A percentile compares a stretch with the other conserved stretches of the same genome.
Evolutionary conservation across 92 coral and sea anemone genomes (phyloP).

Genomic region (Zoanthus sociatus): DNA sequence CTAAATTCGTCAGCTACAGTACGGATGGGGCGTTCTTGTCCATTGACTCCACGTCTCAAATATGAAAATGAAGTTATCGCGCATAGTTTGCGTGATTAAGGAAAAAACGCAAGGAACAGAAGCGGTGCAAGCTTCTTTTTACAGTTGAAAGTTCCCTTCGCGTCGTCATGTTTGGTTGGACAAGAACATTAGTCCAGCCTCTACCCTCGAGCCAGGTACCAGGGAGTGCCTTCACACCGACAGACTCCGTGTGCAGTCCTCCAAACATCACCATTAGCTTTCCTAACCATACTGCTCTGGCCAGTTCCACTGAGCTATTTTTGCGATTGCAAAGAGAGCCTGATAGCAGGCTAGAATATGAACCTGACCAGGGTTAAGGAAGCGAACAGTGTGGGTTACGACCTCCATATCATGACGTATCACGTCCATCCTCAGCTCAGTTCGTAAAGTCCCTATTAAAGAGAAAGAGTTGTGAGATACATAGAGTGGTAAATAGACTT

Average conservation of each 20-base stretch:
- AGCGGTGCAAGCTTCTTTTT: slow-evolving; percentile 29
- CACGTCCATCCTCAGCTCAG: slow-evolving; percentile 35
- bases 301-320: slow-evolving; percentile 66
- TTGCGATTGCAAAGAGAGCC: slow-evolving; percentile 55
- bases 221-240: not conserved
- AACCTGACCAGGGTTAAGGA: slow-evolving; percentile 16
- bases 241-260: slow-evolving; percentile 49
- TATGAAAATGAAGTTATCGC: slow-evolving; percentile 51
- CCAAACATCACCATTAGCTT: slow-evolving; percentile 67
- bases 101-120: slow-evolving; percentile 61
- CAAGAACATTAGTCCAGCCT: slow-evolving; percentile 21
- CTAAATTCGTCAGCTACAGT: slow-evolving; percentile 19
- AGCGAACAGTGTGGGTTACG: slow-evolving; percentile 52
- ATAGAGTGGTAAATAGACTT: slow-evolving; percentile 20
- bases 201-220: slow-evolving; percentile 1
- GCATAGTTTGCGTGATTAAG: slow-evolving; percentile 41
- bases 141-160: slow-evolving; percentile 48
- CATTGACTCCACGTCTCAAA: slow-evolving; percentile 15
- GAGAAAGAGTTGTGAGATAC: slow-evolving; percentile 39
- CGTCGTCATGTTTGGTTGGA: not conserved
- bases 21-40: not conserved
- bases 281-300: not conserved
- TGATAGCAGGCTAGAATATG: slow-evolving; percentile 62
- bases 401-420: slow-evolving; percentile 74
- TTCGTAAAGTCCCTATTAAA: not conserved